Conservation (phyloP, 1,140 invertebrate genomes). For the Achroia grisella region DNA sequence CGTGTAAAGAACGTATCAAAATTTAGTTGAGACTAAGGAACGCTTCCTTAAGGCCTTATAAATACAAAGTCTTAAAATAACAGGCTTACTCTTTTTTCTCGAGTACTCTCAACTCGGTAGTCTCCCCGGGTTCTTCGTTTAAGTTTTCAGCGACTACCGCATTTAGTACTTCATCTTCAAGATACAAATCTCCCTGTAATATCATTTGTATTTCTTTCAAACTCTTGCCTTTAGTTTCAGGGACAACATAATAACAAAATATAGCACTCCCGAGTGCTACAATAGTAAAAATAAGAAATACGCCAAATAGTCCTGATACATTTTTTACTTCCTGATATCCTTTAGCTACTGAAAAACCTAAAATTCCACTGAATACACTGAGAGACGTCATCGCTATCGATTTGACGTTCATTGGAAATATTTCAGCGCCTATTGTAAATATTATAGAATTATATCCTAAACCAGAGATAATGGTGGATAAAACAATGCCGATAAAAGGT, state of each 20-base stretch:
- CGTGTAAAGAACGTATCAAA: too few relatives aligned
- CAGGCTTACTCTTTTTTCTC: too few relatives aligned
- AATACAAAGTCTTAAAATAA: too few relatives aligned
- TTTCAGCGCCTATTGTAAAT: conserved; percentile 74
- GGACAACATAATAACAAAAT: conserved; percentile 76
- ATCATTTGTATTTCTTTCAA: conserved; percentile 78
- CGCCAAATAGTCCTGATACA: conserved; percentile 56
- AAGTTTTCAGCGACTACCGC: background rate
- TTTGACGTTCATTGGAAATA: conserved; percentile 77
- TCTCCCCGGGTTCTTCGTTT: background rate
- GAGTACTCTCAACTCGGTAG: background rate
- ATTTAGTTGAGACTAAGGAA: too few relatives aligned
- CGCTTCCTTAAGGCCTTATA: too few relatives aligned
- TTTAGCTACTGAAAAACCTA: conserved; percentile 68
- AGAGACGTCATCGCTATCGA: conserved; percentile 66
- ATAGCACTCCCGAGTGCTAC: conserved; percentile 63
- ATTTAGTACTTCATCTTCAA: conserved; percentile 5
- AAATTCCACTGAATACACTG: conserved; percentile 45
- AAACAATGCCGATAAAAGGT: conserved; percentile 69
- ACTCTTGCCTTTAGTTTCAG: conserved; percentile 82
- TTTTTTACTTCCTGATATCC: conserved; percentile 69
- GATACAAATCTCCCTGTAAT: conserved; percentile 34
- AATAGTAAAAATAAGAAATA: conserved; percentile 69
- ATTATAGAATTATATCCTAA: conserved; percentile 74
- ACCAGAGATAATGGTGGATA: conserved; percentile 72